These are phyloP conservation scores for Oryzias celebensis DNA, from an alignment of 2,113 vertebrate species.

Conservation along the genomic window DNA sequence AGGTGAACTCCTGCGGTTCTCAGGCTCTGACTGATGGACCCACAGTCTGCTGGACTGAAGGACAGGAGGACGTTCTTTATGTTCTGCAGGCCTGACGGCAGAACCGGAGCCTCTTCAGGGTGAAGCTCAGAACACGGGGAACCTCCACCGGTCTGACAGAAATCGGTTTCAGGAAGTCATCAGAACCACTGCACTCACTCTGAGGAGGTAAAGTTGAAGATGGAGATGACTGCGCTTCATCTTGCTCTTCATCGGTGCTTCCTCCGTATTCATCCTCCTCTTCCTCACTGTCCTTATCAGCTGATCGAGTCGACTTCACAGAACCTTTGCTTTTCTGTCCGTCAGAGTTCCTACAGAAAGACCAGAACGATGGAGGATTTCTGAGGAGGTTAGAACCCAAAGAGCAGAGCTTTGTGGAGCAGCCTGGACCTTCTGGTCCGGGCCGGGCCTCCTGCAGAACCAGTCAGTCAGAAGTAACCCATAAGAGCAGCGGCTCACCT, in stretches of 20 bases:
- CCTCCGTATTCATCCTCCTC: constrained; percentile 67
- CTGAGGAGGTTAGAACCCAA: too few species aligned
- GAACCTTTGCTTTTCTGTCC: constrained; percentile 3
- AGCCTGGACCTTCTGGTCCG: too few species aligned
- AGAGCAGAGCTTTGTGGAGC: too few species aligned
- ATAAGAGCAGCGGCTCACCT: constrained; percentile 4
- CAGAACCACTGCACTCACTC: constrained; percentile 16
- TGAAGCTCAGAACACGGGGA: not conserved
- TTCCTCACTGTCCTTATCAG: not conserved
- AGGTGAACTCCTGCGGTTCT: too few species aligned
- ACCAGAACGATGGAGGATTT: not conserved
- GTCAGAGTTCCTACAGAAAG: constrained; percentile 20
- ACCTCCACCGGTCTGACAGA: too few species aligned
- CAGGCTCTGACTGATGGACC: too few species aligned
- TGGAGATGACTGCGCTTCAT: constrained; percentile 8
- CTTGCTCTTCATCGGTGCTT: constrained; percentile 69
- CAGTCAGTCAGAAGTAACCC: not conserved
- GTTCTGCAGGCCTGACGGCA: too few species aligned
- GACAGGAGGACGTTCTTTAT: too few species aligned
- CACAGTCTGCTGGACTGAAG: too few species aligned
- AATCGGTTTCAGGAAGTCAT: not conserved
- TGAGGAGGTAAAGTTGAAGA: not conserved
- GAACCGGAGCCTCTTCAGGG: too few species aligned
- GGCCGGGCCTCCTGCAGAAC: too few species aligned
- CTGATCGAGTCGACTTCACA: not conserved